A percentile compares a stretch with the other conserved stretches of the same genome.
phyloP scores from a whole-genome alignment of 2,797 vertebrate species.

The Anguilla obscura region DNA sequence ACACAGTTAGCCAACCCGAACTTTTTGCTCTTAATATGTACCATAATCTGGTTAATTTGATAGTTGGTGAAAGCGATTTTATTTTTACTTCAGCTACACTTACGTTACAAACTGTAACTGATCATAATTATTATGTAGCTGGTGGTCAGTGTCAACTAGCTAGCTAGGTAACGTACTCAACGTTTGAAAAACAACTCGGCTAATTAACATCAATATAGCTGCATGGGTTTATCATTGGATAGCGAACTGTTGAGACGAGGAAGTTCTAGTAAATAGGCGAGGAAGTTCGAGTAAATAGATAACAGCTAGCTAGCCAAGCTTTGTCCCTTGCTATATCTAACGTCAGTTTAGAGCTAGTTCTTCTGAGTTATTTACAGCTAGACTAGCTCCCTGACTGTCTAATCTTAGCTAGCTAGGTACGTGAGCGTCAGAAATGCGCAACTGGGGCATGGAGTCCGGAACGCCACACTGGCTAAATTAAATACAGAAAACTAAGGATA shows the following conservation, averaged over 20 bases:
- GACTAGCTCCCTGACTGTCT: not conserved
- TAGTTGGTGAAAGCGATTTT: not conserved
- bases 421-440: slow-evolving; percentile 10
- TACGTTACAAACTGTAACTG: not conserved
- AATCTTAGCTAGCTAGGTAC: not conserved
- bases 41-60: not conserved
- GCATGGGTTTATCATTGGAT: not conserved
- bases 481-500: not conserved
- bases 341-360: not conserved
- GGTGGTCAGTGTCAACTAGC: not conserved
- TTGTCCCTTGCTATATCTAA: not conserved
- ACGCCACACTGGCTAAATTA: not conserved
- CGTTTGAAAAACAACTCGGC: too few relatives aligned
- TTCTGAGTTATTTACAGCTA: not conserved
- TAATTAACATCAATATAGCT: too few relatives aligned
- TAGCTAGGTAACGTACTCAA: not conserved
- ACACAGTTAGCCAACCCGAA: not conserved
- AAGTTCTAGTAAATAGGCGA: not conserved
- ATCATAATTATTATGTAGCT: not conserved
- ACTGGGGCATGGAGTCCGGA: not conserved
- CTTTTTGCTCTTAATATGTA: not conserved
- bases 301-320: not conserved
- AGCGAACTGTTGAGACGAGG: too few relatives aligned
- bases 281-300: too few relatives aligned
- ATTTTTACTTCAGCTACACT: not conserved